Conservation (phyloP, 1,140 invertebrate species). For the Trichogramma pretiosum region DNA sequence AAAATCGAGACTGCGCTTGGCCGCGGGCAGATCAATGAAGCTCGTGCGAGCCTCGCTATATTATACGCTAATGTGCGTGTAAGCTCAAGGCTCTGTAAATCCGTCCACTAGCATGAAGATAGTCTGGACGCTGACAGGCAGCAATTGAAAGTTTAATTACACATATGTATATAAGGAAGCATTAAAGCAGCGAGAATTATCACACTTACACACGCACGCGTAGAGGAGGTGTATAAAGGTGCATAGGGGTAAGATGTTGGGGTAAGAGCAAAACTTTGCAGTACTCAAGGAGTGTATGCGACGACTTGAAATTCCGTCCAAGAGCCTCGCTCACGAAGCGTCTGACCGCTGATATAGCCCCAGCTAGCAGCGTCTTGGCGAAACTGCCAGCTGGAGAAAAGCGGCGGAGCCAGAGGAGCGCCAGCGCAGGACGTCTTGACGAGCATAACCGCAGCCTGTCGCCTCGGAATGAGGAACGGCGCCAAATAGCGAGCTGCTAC, state of each 20-base stretch:
- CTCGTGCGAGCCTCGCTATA: no score
- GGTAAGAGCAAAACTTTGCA: no score
- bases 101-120: no score
- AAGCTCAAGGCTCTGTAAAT: no score
- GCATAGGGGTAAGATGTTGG: no score
- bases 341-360: neutral
- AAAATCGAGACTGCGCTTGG: no score
- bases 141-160: constrained; percentile 12
- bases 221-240: no score
- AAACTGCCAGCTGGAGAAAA: constrained; percentile 1
- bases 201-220: neutral
- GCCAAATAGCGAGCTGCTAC: constrained; percentile 29
- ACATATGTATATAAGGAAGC: no score
- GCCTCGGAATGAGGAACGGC: constrained; percentile 36
- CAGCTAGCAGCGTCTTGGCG: constrained; percentile 4
- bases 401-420: neutral
- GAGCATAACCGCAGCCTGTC: constrained; percentile 38
- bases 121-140: no score
- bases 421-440: constrained; percentile 24
- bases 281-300: no score
- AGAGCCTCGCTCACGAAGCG: neutral
- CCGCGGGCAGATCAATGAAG: no score
- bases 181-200: constrained; percentile 9
- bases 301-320: constrained; percentile 23
- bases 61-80: no score